Percentiles rank a stretch among this genome's conserved stretches.
Evolutionary conservation across 2,888 invertebrate genomes (phyloP).

Genomic region (Notodromas monacha): DNA sequence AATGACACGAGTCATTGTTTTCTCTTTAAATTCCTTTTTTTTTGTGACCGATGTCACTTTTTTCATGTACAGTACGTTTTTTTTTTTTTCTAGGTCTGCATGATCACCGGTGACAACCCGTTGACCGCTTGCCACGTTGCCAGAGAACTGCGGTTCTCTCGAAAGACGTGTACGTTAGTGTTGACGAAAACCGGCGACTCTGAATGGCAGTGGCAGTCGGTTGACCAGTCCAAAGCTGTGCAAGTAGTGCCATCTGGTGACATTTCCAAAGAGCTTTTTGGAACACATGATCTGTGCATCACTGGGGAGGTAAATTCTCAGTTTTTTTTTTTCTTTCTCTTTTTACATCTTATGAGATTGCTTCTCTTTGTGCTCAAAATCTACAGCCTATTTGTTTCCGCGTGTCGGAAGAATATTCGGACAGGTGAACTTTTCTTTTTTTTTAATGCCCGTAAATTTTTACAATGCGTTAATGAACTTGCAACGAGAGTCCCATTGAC

Average conservation of each 20-base stretch:
- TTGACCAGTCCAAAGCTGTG: conserved; percentile 28
- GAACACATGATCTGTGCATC: conserved; percentile 57
- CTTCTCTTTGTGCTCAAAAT: too few relatives aligned
- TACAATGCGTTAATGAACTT: too few relatives aligned
- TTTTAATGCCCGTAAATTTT: too few relatives aligned
- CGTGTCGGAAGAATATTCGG: too few relatives aligned
- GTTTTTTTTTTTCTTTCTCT: too few relatives aligned
- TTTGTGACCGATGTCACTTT: conserved; percentile 28
- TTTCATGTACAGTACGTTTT: conserved; percentile 45
- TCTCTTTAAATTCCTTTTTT: conserved; percentile 6
- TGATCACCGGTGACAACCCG: conserved; percentile 99
- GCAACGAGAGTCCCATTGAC: too few relatives aligned
- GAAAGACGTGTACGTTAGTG: conserved; percentile 28
- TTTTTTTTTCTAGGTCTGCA: conserved; percentile 28
- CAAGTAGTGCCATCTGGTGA: conserved; percentile 7
- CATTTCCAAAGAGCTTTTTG: conserved; percentile 24
- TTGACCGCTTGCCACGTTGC: conserved; percentile 96
- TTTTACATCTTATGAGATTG: too few relatives aligned
- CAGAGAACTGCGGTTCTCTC: conserved; percentile 57
- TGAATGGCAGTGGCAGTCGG: conserved; percentile 42
- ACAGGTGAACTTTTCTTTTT: too few relatives aligned
- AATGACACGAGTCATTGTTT: conserved; percentile 5
- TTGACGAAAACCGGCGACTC: conserved; percentile 19
- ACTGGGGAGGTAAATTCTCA: conserved; percentile 57
- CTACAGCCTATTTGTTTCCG: too few relatives aligned